Conservation (phyloP, 2,888 invertebrate genomes). For the Stenchaetothrips biformis region DNA sequence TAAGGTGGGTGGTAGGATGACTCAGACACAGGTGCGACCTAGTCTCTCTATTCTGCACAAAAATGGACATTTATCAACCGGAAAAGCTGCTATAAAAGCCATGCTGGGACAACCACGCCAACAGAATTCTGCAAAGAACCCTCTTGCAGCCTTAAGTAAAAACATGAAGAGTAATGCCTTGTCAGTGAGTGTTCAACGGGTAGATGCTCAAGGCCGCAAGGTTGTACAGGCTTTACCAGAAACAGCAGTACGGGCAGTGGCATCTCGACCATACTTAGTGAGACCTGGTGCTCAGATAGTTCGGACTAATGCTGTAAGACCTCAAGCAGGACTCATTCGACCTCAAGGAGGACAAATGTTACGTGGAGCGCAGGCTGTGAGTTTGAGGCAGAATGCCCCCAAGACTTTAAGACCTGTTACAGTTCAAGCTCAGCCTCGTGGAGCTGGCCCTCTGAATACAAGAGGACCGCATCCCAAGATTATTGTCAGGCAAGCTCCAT, state of each 20-base stretch:
- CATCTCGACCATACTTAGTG: not conserved
- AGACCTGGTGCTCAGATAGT: not conserved
- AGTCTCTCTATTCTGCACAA: not conserved
- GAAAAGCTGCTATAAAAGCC: not conserved
- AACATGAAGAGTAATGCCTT: slow-evolving; percentile 10
- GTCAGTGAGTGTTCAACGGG: not conserved
- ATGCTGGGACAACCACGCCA: not conserved
- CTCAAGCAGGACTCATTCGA: not conserved
- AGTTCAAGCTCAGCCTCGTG: not conserved
- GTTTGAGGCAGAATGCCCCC: not conserved
- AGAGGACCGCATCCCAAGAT: not conserved
- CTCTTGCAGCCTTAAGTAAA: not conserved
- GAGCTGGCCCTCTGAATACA: not conserved
- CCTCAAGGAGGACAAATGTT: not conserved
- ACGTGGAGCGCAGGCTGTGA: not conserved
- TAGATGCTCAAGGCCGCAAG: slow-evolving; percentile 3
- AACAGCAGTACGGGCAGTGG: slow-evolving; percentile 7
- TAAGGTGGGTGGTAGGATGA: slow-evolving; percentile 19
- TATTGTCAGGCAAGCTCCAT: not conserved
- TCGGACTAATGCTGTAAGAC: not conserved
- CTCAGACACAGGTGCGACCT: not conserved
- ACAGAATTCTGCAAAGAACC: not conserved
- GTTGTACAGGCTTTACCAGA: not conserved
- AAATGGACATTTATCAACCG: not conserved
- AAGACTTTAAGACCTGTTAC: not conserved